phyloP scores from a whole-genome alignment of 2,797 vertebrate species.

The Alosa sapidissima region DNA sequence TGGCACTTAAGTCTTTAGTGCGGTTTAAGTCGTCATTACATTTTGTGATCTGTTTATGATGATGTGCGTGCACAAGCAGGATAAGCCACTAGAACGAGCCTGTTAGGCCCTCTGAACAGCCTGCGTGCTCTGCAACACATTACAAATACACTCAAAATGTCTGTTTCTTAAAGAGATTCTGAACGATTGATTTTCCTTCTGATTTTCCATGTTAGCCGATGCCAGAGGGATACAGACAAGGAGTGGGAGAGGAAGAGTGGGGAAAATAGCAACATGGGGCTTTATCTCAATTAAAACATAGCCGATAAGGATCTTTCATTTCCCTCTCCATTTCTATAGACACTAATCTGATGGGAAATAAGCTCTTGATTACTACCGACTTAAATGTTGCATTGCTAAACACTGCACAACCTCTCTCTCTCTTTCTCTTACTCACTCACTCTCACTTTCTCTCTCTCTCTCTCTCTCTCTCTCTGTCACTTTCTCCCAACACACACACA shows the following conservation, averaged over 20 bases:
- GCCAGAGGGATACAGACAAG: background rate
- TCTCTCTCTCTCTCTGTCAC: no score
- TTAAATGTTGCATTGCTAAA: constrained; percentile 52
- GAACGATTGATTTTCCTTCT: constrained; percentile 64
- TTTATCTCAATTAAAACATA: constrained; percentile 61
- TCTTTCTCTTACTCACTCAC: background rate
- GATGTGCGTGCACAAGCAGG: background rate
- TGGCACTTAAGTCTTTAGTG: background rate
- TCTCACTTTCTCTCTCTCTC: no score
- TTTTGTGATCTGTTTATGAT: background rate
- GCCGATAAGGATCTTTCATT: constrained; percentile 67
- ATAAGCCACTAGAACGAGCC: background rate
- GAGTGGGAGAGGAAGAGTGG: background rate
- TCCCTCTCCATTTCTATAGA: constrained; percentile 55
- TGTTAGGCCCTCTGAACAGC: background rate
- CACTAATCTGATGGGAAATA: constrained; percentile 68
- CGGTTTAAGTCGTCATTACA: background rate
- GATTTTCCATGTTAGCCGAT: constrained; percentile 62
- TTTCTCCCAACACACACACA: no score
- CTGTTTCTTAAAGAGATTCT: constrained; percentile 6
- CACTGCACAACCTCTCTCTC: background rate
- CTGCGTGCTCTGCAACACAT: background rate
- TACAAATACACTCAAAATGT: background rate
- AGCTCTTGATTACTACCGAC: constrained; percentile 69
- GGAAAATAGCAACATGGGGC: constrained; percentile 50